These are phyloP conservation scores for Itoplectis maculator DNA, from an alignment of 2,888 invertebrate genomes.

Conservation along the genomic window DNA sequence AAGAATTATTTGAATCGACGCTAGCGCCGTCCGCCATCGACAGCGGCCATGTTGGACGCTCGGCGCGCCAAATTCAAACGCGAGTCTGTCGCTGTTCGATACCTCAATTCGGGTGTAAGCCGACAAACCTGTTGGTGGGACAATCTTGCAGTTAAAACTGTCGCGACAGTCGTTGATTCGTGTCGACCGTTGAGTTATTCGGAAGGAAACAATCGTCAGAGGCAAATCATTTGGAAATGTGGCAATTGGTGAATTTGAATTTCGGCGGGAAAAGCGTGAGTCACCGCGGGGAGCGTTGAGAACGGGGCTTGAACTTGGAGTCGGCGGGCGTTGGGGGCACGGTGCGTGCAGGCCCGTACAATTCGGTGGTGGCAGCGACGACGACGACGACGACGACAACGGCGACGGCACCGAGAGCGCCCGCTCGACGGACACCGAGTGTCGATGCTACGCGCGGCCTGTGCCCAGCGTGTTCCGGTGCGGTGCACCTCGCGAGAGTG, in stretches of 20 bases:
- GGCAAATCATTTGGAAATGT: not conserved
- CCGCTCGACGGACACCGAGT: not conserved
- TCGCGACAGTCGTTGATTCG: too few relatives aligned
- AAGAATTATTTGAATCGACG: slow-evolving; percentile 59
- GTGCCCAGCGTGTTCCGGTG: slow-evolving; percentile 25
- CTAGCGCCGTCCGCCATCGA: slow-evolving; percentile 61
- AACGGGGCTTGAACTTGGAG: slow-evolving; percentile 28
- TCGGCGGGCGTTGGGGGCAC: slow-evolving; percentile 8
- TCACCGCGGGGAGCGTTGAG: slow-evolving; percentile 13
- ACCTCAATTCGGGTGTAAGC: not conserved
- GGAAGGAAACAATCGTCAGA: not conserved
- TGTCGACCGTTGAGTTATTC: too few relatives aligned
- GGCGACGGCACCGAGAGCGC: not conserved
- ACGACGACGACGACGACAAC: too few relatives aligned
- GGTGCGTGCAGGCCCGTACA: slow-evolving; percentile 46
- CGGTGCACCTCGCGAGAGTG: slow-evolving; percentile 35
- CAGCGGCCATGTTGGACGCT: slow-evolving; percentile 41
- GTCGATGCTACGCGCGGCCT: slow-evolving; percentile 51
- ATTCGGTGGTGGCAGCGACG: slow-evolving; percentile 56
- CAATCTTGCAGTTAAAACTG: too few relatives aligned
- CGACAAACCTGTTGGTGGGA: too few relatives aligned
- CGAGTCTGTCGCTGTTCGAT: not conserved
- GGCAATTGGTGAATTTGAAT: slow-evolving; percentile 19
- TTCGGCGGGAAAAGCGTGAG: slow-evolving; percentile 35
- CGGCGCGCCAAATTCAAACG: slow-evolving; percentile 53